phyloP scores from a whole-genome alignment of 2,888 invertebrate genomes.

The Leistus spinibarbis region DNA sequence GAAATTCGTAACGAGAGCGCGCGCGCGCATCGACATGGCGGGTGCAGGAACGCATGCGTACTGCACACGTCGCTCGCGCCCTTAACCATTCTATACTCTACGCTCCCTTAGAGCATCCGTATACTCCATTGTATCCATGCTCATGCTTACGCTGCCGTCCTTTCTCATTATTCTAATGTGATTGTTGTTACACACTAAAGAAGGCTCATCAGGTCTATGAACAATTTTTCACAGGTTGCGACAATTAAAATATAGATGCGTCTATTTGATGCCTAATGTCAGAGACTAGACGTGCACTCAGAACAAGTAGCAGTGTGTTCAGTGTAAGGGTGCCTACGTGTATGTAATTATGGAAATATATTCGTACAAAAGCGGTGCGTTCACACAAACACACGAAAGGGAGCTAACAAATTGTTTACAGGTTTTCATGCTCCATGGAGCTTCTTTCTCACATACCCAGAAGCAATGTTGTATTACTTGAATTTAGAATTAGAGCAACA shows the following conservation, averaged over 20 bases:
- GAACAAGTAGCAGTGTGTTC: not conserved
- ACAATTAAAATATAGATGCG: not conserved
- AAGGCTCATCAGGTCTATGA: conserved; percentile 44
- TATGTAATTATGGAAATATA: conserved; percentile 8
- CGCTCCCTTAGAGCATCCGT: not conserved
- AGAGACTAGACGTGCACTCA: no score
- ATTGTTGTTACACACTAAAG: conserved; percentile 52
- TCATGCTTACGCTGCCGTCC: conserved; percentile 30
- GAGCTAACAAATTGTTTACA: conserved; percentile 1
- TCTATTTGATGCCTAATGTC: no score
- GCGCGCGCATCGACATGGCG: conserved; percentile 33
- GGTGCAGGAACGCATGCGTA: conserved; percentile 26
- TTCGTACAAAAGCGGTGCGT: not conserved
- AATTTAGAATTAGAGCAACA: not conserved
- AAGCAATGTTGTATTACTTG: not conserved
- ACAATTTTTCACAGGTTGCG: conserved; percentile 31
- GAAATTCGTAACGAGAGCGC: conserved; percentile 35
- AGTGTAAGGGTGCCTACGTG: not conserved
- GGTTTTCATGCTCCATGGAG: not conserved
- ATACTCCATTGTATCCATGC: not conserved
- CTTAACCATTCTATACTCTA: conserved; percentile 38
- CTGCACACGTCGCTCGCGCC: conserved; percentile 20
- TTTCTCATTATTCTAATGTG: conserved; percentile 53
- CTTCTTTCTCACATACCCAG: not conserved
- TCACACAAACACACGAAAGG: not conserved